Evolutionary conservation across 2,888 invertebrate species (phyloP).

Genomic region (Macaria notata): DNA sequence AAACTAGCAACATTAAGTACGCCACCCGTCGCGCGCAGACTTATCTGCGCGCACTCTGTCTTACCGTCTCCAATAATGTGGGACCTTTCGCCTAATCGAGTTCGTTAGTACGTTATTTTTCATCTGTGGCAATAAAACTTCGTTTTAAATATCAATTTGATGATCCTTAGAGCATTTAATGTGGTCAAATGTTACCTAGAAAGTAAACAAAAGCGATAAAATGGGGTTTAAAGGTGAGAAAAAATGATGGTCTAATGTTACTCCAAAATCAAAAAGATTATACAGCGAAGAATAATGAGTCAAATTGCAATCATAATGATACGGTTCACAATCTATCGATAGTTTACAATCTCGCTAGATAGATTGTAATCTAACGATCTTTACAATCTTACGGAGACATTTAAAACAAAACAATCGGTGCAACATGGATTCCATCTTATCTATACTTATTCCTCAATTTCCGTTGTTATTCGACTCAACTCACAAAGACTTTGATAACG

Average conservation of each 20-base stretch:
- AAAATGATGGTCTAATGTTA: constrained; percentile 16
- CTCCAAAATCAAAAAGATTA: constrained; percentile 18
- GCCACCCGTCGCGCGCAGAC: constrained; percentile 8
- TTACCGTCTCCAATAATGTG: constrained; percentile 9
- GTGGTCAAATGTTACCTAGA: constrained; percentile 18
- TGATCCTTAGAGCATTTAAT: constrained; percentile 10
- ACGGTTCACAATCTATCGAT: too few relatives aligned
- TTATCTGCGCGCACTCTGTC: constrained; percentile 15
- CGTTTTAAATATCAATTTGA: constrained; percentile 5
- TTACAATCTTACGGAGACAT: too few relatives aligned
- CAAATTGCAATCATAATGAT: too few relatives aligned
- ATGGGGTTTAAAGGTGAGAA: constrained; percentile 9
- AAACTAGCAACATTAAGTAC: constrained; percentile 13
- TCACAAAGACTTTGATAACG: too few relatives aligned
- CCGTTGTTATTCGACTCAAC: too few relatives aligned
- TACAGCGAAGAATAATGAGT: too few relatives aligned
- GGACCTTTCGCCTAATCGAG: constrained; percentile 12
- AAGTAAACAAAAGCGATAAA: constrained; percentile 10
- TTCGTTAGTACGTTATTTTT: constrained; percentile 11
- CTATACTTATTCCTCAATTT: too few relatives aligned
- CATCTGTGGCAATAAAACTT: constrained; percentile 16
- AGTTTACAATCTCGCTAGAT: too few relatives aligned
- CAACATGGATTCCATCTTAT: too few relatives aligned
- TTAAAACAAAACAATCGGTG: too few relatives aligned
- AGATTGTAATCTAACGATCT: too few relatives aligned